Evolutionary conservation across 2,113 vertebrate genomes (phyloP), one percentile per base, ranked within the genome.

Genomic region (Cyanoderma ruficeps): DNA sequence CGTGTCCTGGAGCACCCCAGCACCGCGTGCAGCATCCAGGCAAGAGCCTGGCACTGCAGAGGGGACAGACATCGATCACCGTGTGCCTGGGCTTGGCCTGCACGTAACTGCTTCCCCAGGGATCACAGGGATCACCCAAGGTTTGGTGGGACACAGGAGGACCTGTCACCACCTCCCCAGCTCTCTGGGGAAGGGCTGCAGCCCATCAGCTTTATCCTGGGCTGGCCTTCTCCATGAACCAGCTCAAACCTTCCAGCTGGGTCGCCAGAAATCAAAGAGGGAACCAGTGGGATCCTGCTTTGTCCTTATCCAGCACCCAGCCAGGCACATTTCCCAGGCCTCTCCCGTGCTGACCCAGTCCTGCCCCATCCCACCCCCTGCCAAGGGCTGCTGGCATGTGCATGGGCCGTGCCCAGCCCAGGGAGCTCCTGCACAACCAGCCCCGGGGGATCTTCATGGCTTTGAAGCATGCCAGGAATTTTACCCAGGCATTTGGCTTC

Each of bases 351-450:
- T 61, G 78, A 23, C 20, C 37, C 33, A 41, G 21, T 50, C 56
- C 52, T 64, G 25, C 41, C 42, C 44, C 13, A 19, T 65, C 19
- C 41, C 70, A 55, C 4, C 24, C 64, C 41, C 10, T 67, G 52
- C 61, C 50, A 25, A 57, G 53, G 31, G 57, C 57, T 57, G 31
- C 67, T 52, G 64, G 37, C 33, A 21, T 5, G 9, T 13, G 47
- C 47, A 19, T 2, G 9, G 15, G 41, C 82, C 1, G 0, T 59
- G 50, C 28, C 10, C 8, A 37, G 80, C 41, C 64, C 0, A 0
- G 15, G 39, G 46, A 80, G 41, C 68, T 83, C 42, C 61, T 41
- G 60, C 60, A 64, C 22, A 79, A 21, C 71, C 46, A 56, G 56
- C 70, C 75, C 64, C 42, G 28, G 41, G 57, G 35, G 16, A 52